Evolutionary conservation across 2,888 invertebrate species (phyloP), one percentile per base, ranked within the genome.

Genomic region (Nephrotoma flavescens): DNA sequence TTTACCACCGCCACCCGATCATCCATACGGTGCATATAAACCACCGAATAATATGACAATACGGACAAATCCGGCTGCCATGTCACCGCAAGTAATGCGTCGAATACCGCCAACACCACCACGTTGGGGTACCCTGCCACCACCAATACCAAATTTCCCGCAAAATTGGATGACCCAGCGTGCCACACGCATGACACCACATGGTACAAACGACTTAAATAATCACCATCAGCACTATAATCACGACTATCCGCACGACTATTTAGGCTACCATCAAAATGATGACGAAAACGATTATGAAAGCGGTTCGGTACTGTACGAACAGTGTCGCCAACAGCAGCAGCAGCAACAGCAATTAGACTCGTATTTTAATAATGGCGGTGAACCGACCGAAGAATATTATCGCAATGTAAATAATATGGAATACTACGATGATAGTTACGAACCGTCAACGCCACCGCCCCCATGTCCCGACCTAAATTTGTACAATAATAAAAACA

Each of bases 1-100:
- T 93, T 90, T 94, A 89, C 94, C 94, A 87, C 94, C 94, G 88
- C 89, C 89, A 57, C 89, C 89, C 41, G 94, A 94, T 90, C 94
- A 94, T 87, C 89, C 89, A 47, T 89, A 89, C 71, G 88, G 88
- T 41, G 88, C 88, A 45, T 89, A 89, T 71, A 89, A 89, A 42
- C 88, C 88, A 52, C 88, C 88, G n/a, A 87, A 88, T 15, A 88
- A 88, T 87, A 89, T 89, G 89, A 89, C 89, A 87, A 89, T 89
- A 88, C 88, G 89, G 86, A 89, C 89, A 15, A 89, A 89, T 88
- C 89, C 89, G 2, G 89, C 89, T 9, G 89, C 89, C 41, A 87
- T 89, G 41, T 89, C 89, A 42, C 89, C 89, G n/a, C 89, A 89
- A 88, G 88, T 89, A 15, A 87, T 88, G 87, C 89, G 89, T 6